Percentiles rank a stretch among this genome's conserved stretches.
These are phyloP conservation scores for Drosophila ambigua DNA, from an alignment of 1,140 invertebrate genomes.

Conservation along the genomic window DNA sequence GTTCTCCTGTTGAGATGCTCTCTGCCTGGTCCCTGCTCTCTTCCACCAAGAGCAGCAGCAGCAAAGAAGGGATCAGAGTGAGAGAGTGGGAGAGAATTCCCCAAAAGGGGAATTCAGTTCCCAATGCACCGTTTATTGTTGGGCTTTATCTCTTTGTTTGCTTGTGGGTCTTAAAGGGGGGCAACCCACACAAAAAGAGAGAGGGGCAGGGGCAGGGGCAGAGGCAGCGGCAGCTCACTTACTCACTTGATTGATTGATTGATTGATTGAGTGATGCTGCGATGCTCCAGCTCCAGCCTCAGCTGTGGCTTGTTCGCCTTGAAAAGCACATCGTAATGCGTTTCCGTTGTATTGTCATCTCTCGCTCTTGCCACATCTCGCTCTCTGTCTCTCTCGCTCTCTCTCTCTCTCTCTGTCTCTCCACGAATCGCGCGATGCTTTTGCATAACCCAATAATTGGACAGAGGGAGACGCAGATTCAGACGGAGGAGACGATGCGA, in stretches of 20 bases:
- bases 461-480: too few relatives aligned
- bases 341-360: conserved; percentile 48
- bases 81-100: conserved; percentile 5
- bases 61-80: conserved; percentile 21
- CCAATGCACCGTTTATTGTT: conserved; percentile 30
- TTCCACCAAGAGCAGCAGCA: not conserved
- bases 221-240: conserved; percentile 16
- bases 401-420: conserved; percentile 8
- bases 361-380: conserved; percentile 7
- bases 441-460: conserved; percentile 56
- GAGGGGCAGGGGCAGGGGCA: not conserved
- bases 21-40: conserved; percentile 12
- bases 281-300: conserved; percentile 19
- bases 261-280: conserved; percentile 39
- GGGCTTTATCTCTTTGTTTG: conserved; percentile 40
- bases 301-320: conserved; percentile 60
- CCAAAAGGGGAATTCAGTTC: conserved; percentile 34
- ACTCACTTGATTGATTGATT: conserved; percentile 50
- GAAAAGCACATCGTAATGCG: conserved; percentile 54
- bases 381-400: not conserved
- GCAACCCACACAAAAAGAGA: not conserved
- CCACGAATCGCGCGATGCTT: conserved; percentile 34
- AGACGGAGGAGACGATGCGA: too few relatives aligned
- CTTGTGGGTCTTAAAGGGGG: too few relatives aligned
- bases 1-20: conserved; percentile 7